Conservation (phyloP, 2,797 vertebrate species). For the Sus cebifrons region DNA sequence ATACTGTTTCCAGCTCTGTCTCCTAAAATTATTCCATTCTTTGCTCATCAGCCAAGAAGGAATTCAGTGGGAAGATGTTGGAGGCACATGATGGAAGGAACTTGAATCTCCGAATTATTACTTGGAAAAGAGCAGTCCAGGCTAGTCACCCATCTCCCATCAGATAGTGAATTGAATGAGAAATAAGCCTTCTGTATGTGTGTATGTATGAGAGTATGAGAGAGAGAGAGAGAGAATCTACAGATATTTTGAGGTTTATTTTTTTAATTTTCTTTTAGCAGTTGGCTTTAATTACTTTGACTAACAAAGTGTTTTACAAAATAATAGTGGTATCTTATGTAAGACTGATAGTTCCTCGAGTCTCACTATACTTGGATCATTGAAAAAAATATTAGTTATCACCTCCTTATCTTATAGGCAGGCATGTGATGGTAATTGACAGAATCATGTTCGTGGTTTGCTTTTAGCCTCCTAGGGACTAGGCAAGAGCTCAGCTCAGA, state of each 20-base stretch:
- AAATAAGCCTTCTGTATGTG: neutral
- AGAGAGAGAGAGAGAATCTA: neutral
- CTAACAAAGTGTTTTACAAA: neutral
- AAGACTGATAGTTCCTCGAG: neutral
- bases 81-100: neutral
- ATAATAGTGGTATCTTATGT: neutral
- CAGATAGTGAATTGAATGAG: neutral
- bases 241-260: neutral
- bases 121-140: neutral
- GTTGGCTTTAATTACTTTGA: constrained; percentile 37
- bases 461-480: neutral
- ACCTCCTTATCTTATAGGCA: neutral
- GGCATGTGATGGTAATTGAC: neutral
- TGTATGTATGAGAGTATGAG: neutral
- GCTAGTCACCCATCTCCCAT: neutral
- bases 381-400: neutral
- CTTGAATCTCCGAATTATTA: neutral
- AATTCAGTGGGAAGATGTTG: constrained; percentile 23
- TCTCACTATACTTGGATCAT: neutral
- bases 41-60: neutral
- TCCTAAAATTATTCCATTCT: neutral
- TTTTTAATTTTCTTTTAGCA: neutral
- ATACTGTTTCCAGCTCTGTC: neutral
- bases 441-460: constrained; percentile 29
- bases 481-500: neutral